Evolutionary conservation across 2,113 vertebrate species (phyloP).

Genomic region (Ovibos moschatus): DNA sequence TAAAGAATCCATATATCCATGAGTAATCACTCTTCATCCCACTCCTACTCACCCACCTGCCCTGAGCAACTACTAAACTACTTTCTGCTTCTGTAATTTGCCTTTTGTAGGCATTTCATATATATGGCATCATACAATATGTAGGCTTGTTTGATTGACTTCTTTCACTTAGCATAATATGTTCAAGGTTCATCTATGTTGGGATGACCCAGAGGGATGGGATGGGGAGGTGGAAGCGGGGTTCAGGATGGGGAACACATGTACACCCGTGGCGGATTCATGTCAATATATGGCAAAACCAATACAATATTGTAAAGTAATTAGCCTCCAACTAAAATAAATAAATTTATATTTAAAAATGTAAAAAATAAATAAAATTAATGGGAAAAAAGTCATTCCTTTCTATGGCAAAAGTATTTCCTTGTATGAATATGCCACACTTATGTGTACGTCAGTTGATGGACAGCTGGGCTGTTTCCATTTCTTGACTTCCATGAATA

Average conservation of each 20-base stretch:
- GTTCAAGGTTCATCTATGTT: background rate
- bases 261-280: fast-evolving
- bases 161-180: background rate
- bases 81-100: background rate
- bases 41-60: background rate
- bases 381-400: background rate
- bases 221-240: background rate
- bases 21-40: background rate
- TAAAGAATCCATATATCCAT: background rate
- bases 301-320: background rate
- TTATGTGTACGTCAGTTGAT: background rate
- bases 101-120: background rate
- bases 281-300: background rate
- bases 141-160: background rate
- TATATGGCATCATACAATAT: background rate
- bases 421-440: background rate
- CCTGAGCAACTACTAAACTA: background rate
- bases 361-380: too few relatives aligned
- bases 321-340: background rate
- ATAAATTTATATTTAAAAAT: background rate
- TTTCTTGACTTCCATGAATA: background rate
- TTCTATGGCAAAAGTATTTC: background rate
- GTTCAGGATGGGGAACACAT: background rate
- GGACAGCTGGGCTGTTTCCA: background rate
- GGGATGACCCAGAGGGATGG: background rate